Conservation (phyloP, 2,113 vertebrate genomes). For the Azemiops feae region DNA sequence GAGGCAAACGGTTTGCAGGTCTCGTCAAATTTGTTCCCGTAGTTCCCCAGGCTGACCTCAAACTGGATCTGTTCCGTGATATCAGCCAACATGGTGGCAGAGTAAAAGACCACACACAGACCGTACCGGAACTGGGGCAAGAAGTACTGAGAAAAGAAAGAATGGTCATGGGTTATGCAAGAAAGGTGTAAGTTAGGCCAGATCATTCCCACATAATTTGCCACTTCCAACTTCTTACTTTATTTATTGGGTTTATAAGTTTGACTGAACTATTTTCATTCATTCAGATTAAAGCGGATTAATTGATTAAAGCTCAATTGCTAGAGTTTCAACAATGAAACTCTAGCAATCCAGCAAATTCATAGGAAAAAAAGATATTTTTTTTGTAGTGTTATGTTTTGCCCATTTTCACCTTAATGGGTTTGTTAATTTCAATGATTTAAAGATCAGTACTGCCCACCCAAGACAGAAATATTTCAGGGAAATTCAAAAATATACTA, state of each 20-base stretch:
- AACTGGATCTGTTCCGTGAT: constrained; percentile 65
- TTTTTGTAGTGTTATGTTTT: not conserved
- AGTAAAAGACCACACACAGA: constrained; percentile 70
- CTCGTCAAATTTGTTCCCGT: constrained; percentile 63
- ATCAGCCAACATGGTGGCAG: constrained; percentile 66
- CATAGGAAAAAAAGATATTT: not conserved
- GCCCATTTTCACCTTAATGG: not conserved
- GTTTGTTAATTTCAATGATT: not conserved
- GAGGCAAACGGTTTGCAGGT: constrained; percentile 66
- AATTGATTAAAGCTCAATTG: not conserved
- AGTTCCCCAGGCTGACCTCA: constrained; percentile 70
- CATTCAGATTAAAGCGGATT: not conserved
- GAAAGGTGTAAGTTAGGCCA: not conserved
- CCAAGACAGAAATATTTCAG: not conserved
- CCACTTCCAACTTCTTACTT: not conserved
- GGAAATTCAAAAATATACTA: not conserved
- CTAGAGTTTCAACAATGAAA: not conserved
- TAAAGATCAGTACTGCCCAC: not conserved
- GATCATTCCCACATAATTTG: not conserved
- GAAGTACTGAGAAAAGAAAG: constrained; percentile 43
- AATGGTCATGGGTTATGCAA: not conserved
- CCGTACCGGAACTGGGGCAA: constrained; percentile 56
- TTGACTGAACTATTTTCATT: not conserved
- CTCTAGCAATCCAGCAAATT: not conserved
- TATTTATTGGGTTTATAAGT: not conserved